phyloP scores from a whole-genome alignment of 2,797 vertebrate species.

The Calcarius lapponicus region DNA sequence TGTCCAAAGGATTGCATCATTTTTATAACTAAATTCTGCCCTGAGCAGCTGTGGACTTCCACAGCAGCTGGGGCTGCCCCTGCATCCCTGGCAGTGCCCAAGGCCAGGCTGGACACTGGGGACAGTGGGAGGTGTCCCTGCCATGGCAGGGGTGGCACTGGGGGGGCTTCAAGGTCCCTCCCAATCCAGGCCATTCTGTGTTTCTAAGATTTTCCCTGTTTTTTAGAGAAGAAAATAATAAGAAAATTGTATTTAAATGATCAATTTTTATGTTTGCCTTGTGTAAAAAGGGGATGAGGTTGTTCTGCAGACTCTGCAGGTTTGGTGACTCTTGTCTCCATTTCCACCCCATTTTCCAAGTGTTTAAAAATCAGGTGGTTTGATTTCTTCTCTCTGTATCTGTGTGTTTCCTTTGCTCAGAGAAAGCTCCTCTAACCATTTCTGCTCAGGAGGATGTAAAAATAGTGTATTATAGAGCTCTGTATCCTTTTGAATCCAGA shows the following conservation, averaged over 20 bases:
- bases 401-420: conserved; percentile 63
- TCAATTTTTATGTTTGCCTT: background rate
- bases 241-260: background rate
- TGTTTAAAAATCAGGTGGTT: background rate
- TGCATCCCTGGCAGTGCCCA: background rate
- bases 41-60: background rate
- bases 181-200: background rate
- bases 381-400: background rate
- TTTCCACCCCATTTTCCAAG: background rate
- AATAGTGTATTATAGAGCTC: conserved; percentile 94
- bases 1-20: background rate
- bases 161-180: accelerated
- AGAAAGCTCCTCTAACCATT: conserved; percentile 82
- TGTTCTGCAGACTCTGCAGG: background rate
- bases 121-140: background rate
- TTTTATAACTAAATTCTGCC: background rate
- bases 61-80: too few species aligned
- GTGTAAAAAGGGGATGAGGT: background rate
- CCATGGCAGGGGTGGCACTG: background rate
- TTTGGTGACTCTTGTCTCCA: background rate
- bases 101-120: background rate
- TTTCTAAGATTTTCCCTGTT: background rate
- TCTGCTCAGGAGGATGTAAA: conserved; percentile 88
- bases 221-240: background rate
- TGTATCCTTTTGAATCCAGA: conserved; percentile 96